phyloP scores from a whole-genome alignment of 2,113 vertebrate genomes.

The Ceyx margarethae region DNA sequence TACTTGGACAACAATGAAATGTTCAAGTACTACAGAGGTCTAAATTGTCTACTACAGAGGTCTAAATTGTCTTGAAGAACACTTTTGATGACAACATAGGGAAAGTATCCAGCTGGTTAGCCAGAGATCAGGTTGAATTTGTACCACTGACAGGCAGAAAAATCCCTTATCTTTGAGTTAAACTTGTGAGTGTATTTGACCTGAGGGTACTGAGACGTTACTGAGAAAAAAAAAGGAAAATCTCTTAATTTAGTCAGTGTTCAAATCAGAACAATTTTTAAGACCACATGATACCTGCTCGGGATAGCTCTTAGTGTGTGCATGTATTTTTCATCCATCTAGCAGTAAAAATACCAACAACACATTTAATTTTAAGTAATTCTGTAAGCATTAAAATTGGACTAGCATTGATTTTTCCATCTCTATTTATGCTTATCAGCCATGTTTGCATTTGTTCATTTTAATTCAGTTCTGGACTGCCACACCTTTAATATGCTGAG shows the following conservation, averaged over 20 bases:
- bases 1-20: background rate
- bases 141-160: background rate
- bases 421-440: background rate
- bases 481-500: background rate
- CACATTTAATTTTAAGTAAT: background rate
- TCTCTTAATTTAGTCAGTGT: background rate
- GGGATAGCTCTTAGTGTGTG: background rate
- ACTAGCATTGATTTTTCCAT: background rate
- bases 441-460: slow-evolving; percentile 1
- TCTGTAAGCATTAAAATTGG: background rate
- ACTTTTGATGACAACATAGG: background rate
- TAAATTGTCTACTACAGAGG: background rate
- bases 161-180: background rate
- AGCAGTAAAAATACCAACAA: slow-evolving; percentile 7
- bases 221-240: background rate
- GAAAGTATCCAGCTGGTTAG: background rate
- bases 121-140: background rate
- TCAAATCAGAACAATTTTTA: slow-evolving; percentile 12
- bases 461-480: background rate
- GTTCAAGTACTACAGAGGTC: background rate
- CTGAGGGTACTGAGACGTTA: background rate
- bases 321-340: background rate
- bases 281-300: background rate
- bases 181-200: background rate
- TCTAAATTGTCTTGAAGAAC: background rate